Conservation (phyloP, 2,888 invertebrate genomes). For the Ecliptopera silaceata region DNA sequence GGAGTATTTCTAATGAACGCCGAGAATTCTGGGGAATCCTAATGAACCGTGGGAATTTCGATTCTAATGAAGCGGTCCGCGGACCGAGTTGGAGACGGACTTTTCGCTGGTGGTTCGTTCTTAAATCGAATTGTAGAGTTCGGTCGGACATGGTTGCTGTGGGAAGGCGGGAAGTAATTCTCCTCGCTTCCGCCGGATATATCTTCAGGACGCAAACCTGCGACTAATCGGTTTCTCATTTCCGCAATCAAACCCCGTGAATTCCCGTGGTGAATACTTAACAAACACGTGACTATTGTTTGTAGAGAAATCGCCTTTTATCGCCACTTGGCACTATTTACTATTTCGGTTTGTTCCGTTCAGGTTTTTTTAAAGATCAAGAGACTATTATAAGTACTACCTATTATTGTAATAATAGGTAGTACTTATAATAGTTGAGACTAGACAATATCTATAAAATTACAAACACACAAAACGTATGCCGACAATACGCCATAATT, state of each 20-base stretch:
- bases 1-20: conserved; percentile 78
- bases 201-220: conserved; percentile 68
- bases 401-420: too few relatives aligned
- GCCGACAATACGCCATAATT: too few relatives aligned
- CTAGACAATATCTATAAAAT: too few relatives aligned
- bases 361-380: too few relatives aligned
- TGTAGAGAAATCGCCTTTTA: conserved; percentile 23
- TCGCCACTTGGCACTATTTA: too few relatives aligned
- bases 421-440: too few relatives aligned
- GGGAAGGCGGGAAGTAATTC: conserved; percentile 72
- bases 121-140: conserved; percentile 64
- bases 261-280: conserved; percentile 65
- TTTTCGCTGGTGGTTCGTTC: conserved; percentile 52
- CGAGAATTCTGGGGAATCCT: conserved; percentile 73
- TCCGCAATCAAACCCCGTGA: conserved; percentile 71
- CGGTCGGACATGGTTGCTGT: conserved; percentile 64
- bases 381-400: too few relatives aligned
- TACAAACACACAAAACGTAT: too few relatives aligned
- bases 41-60: conserved; percentile 81
- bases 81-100: conserved; percentile 50
- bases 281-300: conserved; percentile 56
- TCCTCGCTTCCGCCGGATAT: conserved; percentile 74
- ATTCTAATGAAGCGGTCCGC: conserved; percentile 68
- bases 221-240: conserved; percentile 79
- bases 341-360: too few relatives aligned